A percentile compares a stretch with the other conserved stretches of the same genome.
Conservation (phyloP, 1,140 invertebrate species). For the Leptonema lineaticorne region DNA sequence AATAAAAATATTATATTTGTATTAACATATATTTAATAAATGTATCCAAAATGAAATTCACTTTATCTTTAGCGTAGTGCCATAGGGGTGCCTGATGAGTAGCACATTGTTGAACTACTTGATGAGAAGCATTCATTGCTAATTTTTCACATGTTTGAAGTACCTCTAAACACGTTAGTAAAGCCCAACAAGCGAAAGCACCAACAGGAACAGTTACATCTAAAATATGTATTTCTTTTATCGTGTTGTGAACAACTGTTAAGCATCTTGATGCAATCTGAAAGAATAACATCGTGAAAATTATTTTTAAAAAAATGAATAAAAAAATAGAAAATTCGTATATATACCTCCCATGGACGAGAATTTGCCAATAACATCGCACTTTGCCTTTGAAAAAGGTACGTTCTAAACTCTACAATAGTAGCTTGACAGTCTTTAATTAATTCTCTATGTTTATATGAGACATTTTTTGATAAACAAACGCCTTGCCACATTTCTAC, state of each 20-base stretch:
- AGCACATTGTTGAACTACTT: slow-evolving; percentile 75
- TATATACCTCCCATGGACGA: slow-evolving; percentile 75
- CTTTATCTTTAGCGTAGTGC: slow-evolving; percentile 92
- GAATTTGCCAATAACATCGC: slow-evolving; percentile 76
- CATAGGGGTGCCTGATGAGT: slow-evolving; percentile 86
- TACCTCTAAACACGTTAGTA: slow-evolving; percentile 88
- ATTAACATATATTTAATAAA: background rate
- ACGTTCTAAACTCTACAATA: slow-evolving; percentile 89
- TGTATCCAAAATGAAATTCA: slow-evolving; percentile 45
- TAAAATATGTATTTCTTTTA: slow-evolving; percentile 77
- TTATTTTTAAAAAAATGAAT: background rate
- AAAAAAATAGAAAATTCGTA: background rate
- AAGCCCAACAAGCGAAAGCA: slow-evolving; percentile 89
- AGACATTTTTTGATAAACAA: slow-evolving; percentile 66
- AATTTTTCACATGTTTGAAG: slow-evolving; percentile 73
- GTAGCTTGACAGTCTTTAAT: slow-evolving; percentile 72
- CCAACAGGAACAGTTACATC: slow-evolving; percentile 78
- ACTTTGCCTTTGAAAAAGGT: slow-evolving; percentile 92
- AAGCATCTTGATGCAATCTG: slow-evolving; percentile 83
- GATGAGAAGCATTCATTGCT: slow-evolving; percentile 64
- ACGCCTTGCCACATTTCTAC: slow-evolving; percentile 83
- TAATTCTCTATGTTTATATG: slow-evolving; percentile 67
- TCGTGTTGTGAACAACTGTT: slow-evolving; percentile 82
- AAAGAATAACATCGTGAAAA: slow-evolving; percentile 23
- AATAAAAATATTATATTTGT: slow-evolving; percentile 1